Evolutionary conservation across 2,888 invertebrate genomes (phyloP).

Genomic region (Drosophila rellima): DNA sequence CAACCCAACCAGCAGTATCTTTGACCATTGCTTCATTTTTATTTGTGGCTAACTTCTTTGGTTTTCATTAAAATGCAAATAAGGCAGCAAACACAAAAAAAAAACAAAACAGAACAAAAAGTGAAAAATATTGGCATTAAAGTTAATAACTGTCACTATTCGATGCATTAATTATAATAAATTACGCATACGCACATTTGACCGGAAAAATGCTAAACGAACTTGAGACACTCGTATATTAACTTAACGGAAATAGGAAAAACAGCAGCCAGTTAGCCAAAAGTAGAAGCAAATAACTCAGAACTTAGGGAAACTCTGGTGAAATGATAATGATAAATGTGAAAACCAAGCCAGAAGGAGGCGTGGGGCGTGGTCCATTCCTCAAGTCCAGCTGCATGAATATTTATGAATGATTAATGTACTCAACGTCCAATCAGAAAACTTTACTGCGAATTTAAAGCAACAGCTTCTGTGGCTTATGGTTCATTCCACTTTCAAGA

Average conservation of each 20-base stretch:
- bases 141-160: conserved; percentile 70
- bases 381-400: conserved; percentile 49
- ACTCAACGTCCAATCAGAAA: conserved; percentile 24
- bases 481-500: conserved; percentile 12
- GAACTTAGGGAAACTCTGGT: conserved; percentile 45
- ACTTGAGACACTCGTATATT: conserved; percentile 19
- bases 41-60: conserved; percentile 38
- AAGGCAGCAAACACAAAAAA: background rate
- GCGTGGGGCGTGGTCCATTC: conserved; percentile 26
- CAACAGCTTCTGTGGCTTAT: conserved; percentile 26
- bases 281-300: conserved; percentile 13
- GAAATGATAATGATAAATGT: conserved; percentile 77
- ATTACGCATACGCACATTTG: conserved; percentile 60
- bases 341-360: conserved; percentile 22
- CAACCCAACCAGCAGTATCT: conserved; percentile 28
- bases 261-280: conserved; percentile 24
- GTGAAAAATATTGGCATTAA: conserved; percentile 60
- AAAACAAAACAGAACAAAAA: conserved; percentile 10
- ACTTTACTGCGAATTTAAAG: conserved; percentile 26
- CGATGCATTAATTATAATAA: conserved; percentile 73
- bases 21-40: conserved; percentile 28
- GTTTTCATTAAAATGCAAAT: conserved; percentile 71
- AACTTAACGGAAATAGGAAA: conserved; percentile 64
- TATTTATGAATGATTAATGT: conserved; percentile 78
- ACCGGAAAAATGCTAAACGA: conserved; percentile 24